Base-by-base conservation (phyloP, 2,797 vertebrate genomes). In the Manis pentadactyla region DNA sequence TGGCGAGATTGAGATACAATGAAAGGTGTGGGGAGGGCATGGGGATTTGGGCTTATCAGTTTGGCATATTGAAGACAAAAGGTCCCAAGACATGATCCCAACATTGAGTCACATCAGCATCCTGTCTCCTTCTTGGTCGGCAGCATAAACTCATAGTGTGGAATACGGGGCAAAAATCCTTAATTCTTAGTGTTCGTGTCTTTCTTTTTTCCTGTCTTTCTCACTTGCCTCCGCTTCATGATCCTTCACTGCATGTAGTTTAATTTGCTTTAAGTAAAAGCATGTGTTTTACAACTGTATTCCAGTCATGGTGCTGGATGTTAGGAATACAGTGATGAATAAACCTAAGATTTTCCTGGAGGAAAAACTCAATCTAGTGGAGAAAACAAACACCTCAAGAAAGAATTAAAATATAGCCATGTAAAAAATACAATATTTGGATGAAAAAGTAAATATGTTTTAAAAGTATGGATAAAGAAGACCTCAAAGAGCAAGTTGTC, bases 181-280 rank as follows among this genome's bases (percentile, higher is more conserved):
- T 61, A 14, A 9, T 68, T 34, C 13, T 57, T 53, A 27, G 21
- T 49, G 27, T 31, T 51, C 31, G n/a, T n/a, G n/a, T n/a, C n/a
- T n/a, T n/a, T n/a, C n/a, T n/a, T n/a, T 78, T 82, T 42, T 27
- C 23, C 11, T 5, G 1, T 39, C 21, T 37, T 57, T 71, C 34
- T 51, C 9, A 19, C 23, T 73, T 46, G 8, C 23, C 2, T 59
- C 37, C 17, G 27, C 27, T 81, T 42, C 2, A 1, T 42, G 63
- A 68, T 39, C 19, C 13, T 17, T 64, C 27, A 3, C 18, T 69
- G 4, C 53, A 15, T 23, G 14, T 12, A 37, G 11, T 85, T 90
- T 59, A 78, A 79, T 90, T 90, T 94, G 17, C 66, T 68, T 55
- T 53, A 51, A 81, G 49, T 86, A 63, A 84, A 92, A 63, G 7